Percentiles rank a stretch among this genome's conserved stretches.
Evolutionary conservation across 2,888 invertebrate genomes (phyloP).

Genomic region (Tinea trinotella): DNA sequence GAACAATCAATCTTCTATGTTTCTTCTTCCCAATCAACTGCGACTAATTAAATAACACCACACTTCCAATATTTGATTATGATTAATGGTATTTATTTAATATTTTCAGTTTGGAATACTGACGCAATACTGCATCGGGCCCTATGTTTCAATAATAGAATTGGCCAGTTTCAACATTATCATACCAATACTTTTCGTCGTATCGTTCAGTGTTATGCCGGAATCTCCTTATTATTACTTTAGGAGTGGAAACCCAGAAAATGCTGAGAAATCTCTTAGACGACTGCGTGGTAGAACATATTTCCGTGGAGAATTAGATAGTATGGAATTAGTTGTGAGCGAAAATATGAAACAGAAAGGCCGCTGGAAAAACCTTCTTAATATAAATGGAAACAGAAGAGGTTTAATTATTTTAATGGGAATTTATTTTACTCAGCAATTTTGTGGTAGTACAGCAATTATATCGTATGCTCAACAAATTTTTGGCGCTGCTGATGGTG

Average conservation of each 20-base stretch:
- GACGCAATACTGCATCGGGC: constrained; percentile 73
- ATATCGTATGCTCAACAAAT: constrained; percentile 75
- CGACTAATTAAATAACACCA: background rate
- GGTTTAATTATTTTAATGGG: constrained; percentile 73
- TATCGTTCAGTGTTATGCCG: constrained; percentile 74
- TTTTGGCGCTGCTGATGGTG: constrained; percentile 67
- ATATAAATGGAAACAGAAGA: constrained; percentile 60
- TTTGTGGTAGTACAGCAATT: constrained; percentile 74
- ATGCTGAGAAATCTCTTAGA: constrained; percentile 69
- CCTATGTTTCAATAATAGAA: constrained; percentile 68
- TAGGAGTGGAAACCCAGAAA: constrained; percentile 55
- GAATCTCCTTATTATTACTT: constrained; percentile 77
- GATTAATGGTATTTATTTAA: background rate
- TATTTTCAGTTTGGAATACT: constrained; percentile 69
- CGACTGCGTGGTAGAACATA: constrained; percentile 69
- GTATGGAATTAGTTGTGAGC: constrained; percentile 64
- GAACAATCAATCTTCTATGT: too few relatives aligned
- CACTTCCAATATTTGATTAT: background rate
- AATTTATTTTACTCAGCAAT: constrained; percentile 75
- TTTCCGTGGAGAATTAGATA: constrained; percentile 68
- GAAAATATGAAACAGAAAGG: constrained; percentile 67
- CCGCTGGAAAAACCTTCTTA: constrained; percentile 60
- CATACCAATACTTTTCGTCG: constrained; percentile 68
- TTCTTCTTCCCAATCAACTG: too few relatives aligned
- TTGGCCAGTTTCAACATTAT: constrained; percentile 70